phyloP scores from a whole-genome alignment of 2,888 invertebrate species.

The Epirrhoe tristata region DNA sequence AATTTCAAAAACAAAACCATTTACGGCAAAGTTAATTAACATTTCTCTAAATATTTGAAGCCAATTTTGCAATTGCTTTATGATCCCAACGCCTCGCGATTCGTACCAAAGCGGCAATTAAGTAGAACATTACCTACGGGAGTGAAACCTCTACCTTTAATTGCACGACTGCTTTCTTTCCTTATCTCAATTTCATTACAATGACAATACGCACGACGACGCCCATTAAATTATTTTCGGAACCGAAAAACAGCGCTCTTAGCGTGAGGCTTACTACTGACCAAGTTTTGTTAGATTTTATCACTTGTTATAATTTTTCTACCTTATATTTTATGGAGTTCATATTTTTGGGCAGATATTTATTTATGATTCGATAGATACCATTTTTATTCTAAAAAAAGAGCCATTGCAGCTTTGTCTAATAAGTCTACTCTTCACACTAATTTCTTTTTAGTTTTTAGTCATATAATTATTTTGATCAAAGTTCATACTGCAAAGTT shows the following conservation, averaged over 20 bases:
- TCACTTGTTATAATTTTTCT: neutral
- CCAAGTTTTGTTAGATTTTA: neutral
- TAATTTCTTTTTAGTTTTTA: too few species aligned
- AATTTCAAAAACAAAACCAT: neutral
- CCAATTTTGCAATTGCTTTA: slow-evolving; percentile 38
- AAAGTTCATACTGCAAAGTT: neutral
- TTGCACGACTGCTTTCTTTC: slow-evolving; percentile 75
- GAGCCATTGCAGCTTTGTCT: neutral
- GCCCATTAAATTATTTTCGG: slow-evolving; percentile 75
- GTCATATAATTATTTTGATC: neutral
- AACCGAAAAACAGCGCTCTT: slow-evolving; percentile 34
- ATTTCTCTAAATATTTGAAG: slow-evolving; percentile 14
- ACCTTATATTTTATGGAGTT: neutral
- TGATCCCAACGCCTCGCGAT: slow-evolving; percentile 52
- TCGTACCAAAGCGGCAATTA: slow-evolving; percentile 64
- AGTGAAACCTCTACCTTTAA: slow-evolving; percentile 72
- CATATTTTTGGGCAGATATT: too few species aligned
- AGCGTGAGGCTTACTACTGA: neutral
- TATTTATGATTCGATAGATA: too few species aligned
- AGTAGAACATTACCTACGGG: slow-evolving; percentile 59
- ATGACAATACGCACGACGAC: slow-evolving; percentile 75
- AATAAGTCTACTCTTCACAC: too few species aligned
- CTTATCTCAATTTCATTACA: slow-evolving; percentile 78
- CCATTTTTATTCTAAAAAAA: too few species aligned
- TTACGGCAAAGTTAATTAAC: slow-evolving; percentile 11